These are phyloP conservation scores for Gallinago solitaria DNA, from an alignment of 2,797 vertebrate genomes.

Conservation along the genomic window DNA sequence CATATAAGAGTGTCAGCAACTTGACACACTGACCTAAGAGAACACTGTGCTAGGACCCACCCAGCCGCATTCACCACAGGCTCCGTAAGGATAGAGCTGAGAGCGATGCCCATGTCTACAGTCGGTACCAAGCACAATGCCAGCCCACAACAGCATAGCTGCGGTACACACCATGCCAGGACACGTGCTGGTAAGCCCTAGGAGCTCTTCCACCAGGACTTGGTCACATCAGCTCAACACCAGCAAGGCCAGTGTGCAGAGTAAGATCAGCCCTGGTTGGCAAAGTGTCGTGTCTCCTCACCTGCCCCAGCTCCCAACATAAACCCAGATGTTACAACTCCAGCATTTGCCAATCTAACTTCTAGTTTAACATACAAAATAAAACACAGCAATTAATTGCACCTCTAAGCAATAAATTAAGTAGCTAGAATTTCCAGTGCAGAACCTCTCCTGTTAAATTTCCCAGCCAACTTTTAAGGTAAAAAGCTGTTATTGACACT, in stretches of 20 bases:
- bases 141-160: not conserved
- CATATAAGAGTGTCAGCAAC: not conserved
- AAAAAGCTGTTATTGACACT: not conserved
- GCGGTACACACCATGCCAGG: not conserved
- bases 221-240: not conserved
- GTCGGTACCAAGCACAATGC: not conserved
- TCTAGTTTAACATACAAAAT: not conserved
- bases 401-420: not conserved
- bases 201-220: not conserved
- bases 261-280: not conserved
- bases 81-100: not conserved
- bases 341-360: not conserved
- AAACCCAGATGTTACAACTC: not conserved
- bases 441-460: not conserved
- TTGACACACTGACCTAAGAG: not conserved
- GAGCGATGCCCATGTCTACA: accelerated
- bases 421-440: not conserved
- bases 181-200: not conserved
- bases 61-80: not conserved
- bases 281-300: accelerated
- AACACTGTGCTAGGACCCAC: not conserved
- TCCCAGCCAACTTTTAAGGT: not conserved
- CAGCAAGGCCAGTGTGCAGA: not conserved
- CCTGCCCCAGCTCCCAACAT: not conserved
- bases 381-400: not conserved